Percentiles rank a stretch among this genome's conserved stretches.
phyloP scores from a whole-genome alignment of 92 coral and sea anemone species.

The Paramuricea clavata region DNA sequence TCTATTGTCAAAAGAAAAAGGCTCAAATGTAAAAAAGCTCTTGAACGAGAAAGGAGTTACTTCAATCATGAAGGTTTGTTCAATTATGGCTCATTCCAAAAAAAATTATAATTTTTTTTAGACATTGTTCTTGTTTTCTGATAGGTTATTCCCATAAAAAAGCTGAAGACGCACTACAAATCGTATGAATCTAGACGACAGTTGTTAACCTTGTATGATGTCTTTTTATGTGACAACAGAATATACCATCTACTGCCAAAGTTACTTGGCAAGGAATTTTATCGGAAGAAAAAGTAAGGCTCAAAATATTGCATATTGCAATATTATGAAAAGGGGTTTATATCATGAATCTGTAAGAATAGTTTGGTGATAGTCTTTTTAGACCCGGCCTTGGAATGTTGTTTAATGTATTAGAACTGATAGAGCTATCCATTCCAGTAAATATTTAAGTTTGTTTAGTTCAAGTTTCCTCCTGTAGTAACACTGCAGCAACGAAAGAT shows the following conservation, averaged over 20 bases:
- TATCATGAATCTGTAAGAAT: too few species aligned
- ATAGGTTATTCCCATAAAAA: constrained; percentile 83
- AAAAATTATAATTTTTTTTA: background rate
- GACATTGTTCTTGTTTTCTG: background rate
- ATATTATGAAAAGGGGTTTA: background rate
- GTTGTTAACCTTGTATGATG: constrained; percentile 81
- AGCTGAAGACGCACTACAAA: constrained; percentile 79
- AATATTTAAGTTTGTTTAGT: too few species aligned
- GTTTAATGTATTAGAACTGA: too few species aligned
- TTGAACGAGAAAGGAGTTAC: constrained; percentile 77
- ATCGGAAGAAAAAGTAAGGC: constrained; percentile 85
- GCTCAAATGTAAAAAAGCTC: constrained; percentile 74
- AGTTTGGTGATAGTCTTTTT: too few species aligned
- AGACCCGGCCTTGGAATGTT: too few species aligned
- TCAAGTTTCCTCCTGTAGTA: too few species aligned
- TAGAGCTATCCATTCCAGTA: too few species aligned
- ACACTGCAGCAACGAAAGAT: too few species aligned
- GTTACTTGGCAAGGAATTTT: constrained; percentile 89
- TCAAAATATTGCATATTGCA: background rate
- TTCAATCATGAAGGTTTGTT: constrained; percentile 82
- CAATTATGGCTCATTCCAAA: background rate
- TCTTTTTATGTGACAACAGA: constrained; percentile 88
- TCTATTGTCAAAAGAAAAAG: constrained; percentile 78
- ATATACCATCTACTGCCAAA: constrained; percentile 92
- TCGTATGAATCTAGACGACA: constrained; percentile 93